These are phyloP conservation scores for Pterostichus madidus DNA, from an alignment of 2,888 invertebrate genomes.

Conservation along the genomic window DNA sequence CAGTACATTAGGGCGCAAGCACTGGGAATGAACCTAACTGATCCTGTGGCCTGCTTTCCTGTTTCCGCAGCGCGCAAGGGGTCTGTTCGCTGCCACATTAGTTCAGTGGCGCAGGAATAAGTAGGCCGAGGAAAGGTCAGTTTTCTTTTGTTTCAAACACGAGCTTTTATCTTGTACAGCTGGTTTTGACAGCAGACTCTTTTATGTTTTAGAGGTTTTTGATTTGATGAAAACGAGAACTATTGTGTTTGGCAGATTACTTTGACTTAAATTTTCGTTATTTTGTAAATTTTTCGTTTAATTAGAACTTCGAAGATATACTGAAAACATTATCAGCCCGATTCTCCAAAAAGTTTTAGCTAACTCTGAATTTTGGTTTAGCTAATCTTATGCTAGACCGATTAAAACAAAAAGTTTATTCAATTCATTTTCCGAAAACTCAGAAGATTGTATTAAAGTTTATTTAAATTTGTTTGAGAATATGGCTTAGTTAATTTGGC, in stretches of 20 bases:
- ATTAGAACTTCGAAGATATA: no score
- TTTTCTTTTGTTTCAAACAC: conserved; percentile 30
- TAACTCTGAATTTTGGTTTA: no score
- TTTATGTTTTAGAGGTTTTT: conserved; percentile 4
- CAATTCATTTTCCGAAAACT: no score
- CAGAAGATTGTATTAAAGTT: no score
- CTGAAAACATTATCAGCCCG: no score
- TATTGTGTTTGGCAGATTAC: neutral
- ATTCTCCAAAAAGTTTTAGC: no score
- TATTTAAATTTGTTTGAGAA: no score
- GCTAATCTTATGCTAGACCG: no score
- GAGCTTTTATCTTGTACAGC: neutral
- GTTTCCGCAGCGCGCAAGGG: neutral
- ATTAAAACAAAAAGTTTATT: no score
- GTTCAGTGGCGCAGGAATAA: conserved; percentile 37
- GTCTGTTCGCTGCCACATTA: conserved; percentile 15
- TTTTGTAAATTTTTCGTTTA: neutral
- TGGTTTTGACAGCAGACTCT: conserved; percentile 30
- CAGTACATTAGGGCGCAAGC: conserved; percentile 47
- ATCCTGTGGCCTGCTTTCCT: conserved; percentile 20
- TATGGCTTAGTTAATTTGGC: no score
- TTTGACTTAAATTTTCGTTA: neutral
- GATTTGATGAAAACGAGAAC: neutral
- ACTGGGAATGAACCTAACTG: conserved; percentile 22
- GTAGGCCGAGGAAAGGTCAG: conserved; percentile 53